Evolutionary conservation across 2,888 invertebrate species (phyloP).

Genomic region (Leptopterna dolabrata): DNA sequence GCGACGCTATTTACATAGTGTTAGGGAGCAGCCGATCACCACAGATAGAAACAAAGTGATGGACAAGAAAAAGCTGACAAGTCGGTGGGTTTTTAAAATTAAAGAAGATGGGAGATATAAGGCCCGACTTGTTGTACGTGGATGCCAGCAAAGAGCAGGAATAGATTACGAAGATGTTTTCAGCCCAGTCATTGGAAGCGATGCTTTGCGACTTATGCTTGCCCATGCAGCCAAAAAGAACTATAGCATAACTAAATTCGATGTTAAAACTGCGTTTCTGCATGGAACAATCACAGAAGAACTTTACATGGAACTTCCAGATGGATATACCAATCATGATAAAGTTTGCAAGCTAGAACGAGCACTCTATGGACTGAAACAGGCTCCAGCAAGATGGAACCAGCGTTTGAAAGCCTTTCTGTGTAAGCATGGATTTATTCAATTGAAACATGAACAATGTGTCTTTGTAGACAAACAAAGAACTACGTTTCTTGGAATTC

Average conservation of each 20-base stretch:
- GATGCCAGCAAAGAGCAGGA: too few relatives aligned
- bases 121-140: too few relatives aligned
- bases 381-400: constrained; percentile 55
- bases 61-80: neutral
- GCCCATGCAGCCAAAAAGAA: too few relatives aligned
- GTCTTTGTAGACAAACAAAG: neutral
- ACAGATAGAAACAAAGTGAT: neutral
- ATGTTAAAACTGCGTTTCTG: too few relatives aligned
- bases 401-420: neutral
- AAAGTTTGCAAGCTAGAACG: constrained; percentile 57
- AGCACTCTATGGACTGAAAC: constrained; percentile 59
- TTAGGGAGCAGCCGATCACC: too few relatives aligned
- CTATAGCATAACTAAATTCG: neutral
- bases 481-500: neutral
- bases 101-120: too few relatives aligned
- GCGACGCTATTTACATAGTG: too few relatives aligned
- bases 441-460: neutral
- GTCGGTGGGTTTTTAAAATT: neutral
- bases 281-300: neutral
- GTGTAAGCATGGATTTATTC: neutral
- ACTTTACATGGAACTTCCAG: constrained; percentile 58
- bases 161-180: too few relatives aligned
- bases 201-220: too few relatives aligned
- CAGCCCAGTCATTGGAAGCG: too few relatives aligned
- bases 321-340: constrained; percentile 55